Evolutionary conservation across 2,113 vertebrate genomes (phyloP).

Genomic region (Caretta caretta): DNA sequence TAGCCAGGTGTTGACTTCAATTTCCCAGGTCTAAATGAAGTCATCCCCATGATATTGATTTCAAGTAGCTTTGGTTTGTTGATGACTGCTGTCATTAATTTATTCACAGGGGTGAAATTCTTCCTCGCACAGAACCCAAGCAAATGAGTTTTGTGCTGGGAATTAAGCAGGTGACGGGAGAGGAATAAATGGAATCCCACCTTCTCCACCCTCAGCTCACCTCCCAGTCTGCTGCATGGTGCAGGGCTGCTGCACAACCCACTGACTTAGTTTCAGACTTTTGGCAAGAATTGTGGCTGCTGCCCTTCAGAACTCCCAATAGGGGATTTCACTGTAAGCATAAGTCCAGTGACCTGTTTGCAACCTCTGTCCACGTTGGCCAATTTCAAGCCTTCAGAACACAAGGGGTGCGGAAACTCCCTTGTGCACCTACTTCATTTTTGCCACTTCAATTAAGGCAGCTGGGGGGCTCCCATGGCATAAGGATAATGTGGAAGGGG

Average conservation of each 20-base stretch:
- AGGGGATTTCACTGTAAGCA: background rate
- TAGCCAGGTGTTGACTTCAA: background rate
- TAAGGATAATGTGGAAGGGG: background rate
- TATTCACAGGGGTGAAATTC: fast-evolving
- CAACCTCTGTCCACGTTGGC: background rate
- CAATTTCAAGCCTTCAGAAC: background rate
- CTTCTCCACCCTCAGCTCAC: background rate
- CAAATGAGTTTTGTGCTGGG: background rate
- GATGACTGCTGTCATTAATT: background rate
- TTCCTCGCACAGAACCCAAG: background rate
- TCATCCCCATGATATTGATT: background rate
- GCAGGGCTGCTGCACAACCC: background rate
- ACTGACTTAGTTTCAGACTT: background rate
- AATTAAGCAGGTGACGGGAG: background rate
- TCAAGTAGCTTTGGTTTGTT: background rate
- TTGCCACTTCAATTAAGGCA: background rate
- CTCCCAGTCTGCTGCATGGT: background rate
- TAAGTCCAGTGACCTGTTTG: background rate
- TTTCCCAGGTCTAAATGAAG: background rate
- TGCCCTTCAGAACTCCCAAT: background rate
- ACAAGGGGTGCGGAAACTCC: background rate
- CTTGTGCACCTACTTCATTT: background rate
- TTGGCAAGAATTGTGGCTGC: background rate
- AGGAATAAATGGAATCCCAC: background rate
- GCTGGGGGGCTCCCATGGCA: background rate